phyloP scores from a whole-genome alignment of 2,888 invertebrate species.

The Clusia tigrina region DNA sequence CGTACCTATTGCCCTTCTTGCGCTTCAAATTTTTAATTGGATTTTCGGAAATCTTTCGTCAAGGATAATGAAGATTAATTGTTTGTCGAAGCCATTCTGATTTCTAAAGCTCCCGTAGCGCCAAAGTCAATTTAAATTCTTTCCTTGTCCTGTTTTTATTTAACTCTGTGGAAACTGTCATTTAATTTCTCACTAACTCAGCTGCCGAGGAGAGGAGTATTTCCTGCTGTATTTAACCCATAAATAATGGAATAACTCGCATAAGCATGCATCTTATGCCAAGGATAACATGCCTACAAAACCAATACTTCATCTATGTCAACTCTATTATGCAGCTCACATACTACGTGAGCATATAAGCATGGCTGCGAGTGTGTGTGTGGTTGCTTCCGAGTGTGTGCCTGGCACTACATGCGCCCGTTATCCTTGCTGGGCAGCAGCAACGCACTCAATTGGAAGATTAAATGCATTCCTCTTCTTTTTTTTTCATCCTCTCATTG shows the following conservation, averaged over 20 bases:
- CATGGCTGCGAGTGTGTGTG: neutral
- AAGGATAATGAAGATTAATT: slow-evolving; percentile 53
- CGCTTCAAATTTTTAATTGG: slow-evolving; percentile 51
- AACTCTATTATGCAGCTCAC: slow-evolving; percentile 26
- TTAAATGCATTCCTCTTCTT: slow-evolving; percentile 43
- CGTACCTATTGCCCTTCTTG: slow-evolving; percentile 31
- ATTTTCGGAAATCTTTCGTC: slow-evolving; percentile 37
- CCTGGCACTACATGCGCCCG: slow-evolving; percentile 6
- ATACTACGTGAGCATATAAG: slow-evolving; percentile 17
- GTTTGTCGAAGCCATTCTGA: slow-evolving; percentile 37
- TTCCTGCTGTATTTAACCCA: neutral
- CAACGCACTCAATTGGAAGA: slow-evolving; percentile 53
- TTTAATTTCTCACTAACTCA: neutral
- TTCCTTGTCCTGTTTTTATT: too few relatives aligned
- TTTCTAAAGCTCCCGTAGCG: neutral
- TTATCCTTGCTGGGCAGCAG: slow-evolving; percentile 19
- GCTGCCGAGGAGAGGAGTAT: too few relatives aligned
- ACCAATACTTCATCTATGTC: slow-evolving; percentile 49
- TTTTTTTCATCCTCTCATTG: neutral
- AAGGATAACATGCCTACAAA: slow-evolving; percentile 1
- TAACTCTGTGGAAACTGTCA: too few relatives aligned
- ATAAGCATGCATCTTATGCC: neutral
- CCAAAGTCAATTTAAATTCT: too few relatives aligned
- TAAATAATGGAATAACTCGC: slow-evolving; percentile 10
- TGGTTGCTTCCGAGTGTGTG: slow-evolving; percentile 9